phyloP scores from a whole-genome alignment of 2,797 vertebrate species.

The Rhynchotus rufescens region DNA sequence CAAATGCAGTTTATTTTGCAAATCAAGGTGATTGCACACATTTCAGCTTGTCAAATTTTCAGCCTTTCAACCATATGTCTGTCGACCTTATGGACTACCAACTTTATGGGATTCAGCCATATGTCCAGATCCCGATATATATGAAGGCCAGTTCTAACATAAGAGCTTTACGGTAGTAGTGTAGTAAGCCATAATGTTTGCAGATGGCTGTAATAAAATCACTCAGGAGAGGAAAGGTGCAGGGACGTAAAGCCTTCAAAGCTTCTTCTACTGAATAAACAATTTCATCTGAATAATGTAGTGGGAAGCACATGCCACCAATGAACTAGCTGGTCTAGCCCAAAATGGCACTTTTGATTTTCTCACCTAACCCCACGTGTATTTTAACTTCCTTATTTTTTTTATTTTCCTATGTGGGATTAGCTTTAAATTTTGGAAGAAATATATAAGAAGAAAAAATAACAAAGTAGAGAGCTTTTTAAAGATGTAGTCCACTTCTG shows the following conservation, averaged over 20 bases:
- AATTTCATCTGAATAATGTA: constrained; percentile 74
- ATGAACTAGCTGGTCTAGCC: constrained; percentile 44
- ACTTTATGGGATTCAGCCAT: constrained; percentile 75
- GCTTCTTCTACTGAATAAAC: constrained; percentile 71
- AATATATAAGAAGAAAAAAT: constrained; percentile 52
- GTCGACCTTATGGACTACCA: constrained; percentile 71
- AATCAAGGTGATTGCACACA: constrained; percentile 71
- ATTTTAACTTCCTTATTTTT: constrained; percentile 51
- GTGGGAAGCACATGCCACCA: constrained; percentile 70
- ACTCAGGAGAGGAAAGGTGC: constrained; percentile 80
- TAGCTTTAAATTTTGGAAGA: constrained; percentile 56
- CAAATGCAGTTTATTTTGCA: constrained; percentile 66
- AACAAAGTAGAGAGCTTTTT: constrained; percentile 29
- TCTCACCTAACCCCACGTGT: constrained; percentile 43
- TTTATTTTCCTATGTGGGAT: constrained; percentile 48
- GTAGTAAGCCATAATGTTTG: constrained; percentile 81
- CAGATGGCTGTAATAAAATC: constrained; percentile 81
- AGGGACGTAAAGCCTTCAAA: constrained; percentile 74
- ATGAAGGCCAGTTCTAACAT: constrained; percentile 77
- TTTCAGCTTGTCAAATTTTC: constrained; percentile 77
- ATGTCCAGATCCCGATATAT: constrained; percentile 72
- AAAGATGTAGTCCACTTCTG: neutral
- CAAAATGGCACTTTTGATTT: constrained; percentile 59
- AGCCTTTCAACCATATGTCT: constrained; percentile 75
- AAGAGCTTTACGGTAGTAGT: constrained; percentile 78